Evolutionary conservation across 1,140 invertebrate species (phyloP).

Genomic region (Drosophila kanapiae): DNA sequence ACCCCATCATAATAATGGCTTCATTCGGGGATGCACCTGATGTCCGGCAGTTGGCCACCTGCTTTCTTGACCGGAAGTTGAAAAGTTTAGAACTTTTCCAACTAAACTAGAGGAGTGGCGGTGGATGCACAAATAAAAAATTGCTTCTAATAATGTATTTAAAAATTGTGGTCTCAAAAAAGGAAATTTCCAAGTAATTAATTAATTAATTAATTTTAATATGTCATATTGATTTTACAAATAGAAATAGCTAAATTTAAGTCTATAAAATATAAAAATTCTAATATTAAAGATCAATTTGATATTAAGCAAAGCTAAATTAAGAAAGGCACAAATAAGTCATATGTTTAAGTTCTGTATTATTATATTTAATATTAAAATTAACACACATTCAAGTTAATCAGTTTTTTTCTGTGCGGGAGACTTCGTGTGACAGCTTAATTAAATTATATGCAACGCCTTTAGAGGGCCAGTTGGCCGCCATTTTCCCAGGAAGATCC

Average conservation of each 20-base stretch:
- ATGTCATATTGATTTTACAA: too few species aligned
- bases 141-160: background rate
- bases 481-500: conserved; percentile 61
- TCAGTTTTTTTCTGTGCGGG: background rate
- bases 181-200: too few species aligned
- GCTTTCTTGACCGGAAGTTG: conserved; percentile 82
- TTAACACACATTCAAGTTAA: background rate
- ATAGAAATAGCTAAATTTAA: too few species aligned
- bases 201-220: too few species aligned
- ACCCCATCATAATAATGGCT: conserved; percentile 62
- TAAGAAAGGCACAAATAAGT: too few species aligned
- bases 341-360: too few species aligned
- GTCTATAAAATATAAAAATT: too few species aligned
- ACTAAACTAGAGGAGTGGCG: conserved; percentile 2
- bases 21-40: conserved; percentile 81
- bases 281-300: too few species aligned
- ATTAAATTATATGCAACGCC: conserved; percentile 62
- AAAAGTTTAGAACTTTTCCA: conserved; percentile 81
- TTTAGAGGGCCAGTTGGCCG: conserved; percentile 43
- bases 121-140: background rate
- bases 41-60: conserved; percentile 62
- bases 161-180: too few species aligned
- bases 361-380: background rate
- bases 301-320: too few species aligned
- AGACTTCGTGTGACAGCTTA: conserved; percentile 71